These are phyloP conservation scores for Orius laevigatus DNA, from an alignment of 1,140 invertebrate species.

Conservation along the genomic window DNA sequence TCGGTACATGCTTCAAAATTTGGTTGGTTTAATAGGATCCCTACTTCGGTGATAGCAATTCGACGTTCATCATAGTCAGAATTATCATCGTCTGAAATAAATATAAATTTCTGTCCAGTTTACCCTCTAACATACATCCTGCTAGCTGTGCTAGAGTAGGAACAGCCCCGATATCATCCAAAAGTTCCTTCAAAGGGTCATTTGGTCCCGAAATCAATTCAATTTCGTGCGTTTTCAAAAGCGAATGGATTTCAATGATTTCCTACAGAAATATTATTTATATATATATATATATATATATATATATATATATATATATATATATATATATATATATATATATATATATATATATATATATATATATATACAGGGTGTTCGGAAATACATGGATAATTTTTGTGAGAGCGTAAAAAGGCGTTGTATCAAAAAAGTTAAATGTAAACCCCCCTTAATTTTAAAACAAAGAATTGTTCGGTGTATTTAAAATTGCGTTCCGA, in stretches of 20 bases:
- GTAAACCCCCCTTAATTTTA: too few relatives aligned
- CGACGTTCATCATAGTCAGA: slow-evolving; percentile 17
- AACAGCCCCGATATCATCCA: slow-evolving; percentile 50
- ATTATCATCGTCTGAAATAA: slow-evolving; percentile 21
- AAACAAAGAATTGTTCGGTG: too few relatives aligned
- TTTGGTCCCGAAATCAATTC: slow-evolving; percentile 47
- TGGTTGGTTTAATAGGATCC: slow-evolving; percentile 54
- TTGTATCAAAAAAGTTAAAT: too few relatives aligned
- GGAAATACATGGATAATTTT: too few relatives aligned
- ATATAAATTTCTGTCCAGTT: slow-evolving; percentile 7
- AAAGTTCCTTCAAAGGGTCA: slow-evolving; percentile 51
- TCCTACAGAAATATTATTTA: slow-evolving; percentile 29
- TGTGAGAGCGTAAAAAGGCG: too few relatives aligned
- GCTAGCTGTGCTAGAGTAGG: slow-evolving; percentile 44
- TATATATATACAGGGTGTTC: too few relatives aligned
- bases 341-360: too few relatives aligned
- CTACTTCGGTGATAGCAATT: slow-evolving; percentile 48
- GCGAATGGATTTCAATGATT: slow-evolving; percentile 47
- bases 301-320: too few relatives aligned
- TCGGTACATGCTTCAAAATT: slow-evolving; percentile 48
- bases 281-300: too few relatives aligned
- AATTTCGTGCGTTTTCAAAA: slow-evolving; percentile 52
- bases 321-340: too few relatives aligned
- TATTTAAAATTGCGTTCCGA: too few relatives aligned
- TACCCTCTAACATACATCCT: slow-evolving; percentile 26